A percentile compares a stretch with the other conserved stretches of the same genome.
These are phyloP conservation scores for Echeneis naucrates DNA, from an alignment of 2,797 vertebrate genomes.

Conservation along the genomic window DNA sequence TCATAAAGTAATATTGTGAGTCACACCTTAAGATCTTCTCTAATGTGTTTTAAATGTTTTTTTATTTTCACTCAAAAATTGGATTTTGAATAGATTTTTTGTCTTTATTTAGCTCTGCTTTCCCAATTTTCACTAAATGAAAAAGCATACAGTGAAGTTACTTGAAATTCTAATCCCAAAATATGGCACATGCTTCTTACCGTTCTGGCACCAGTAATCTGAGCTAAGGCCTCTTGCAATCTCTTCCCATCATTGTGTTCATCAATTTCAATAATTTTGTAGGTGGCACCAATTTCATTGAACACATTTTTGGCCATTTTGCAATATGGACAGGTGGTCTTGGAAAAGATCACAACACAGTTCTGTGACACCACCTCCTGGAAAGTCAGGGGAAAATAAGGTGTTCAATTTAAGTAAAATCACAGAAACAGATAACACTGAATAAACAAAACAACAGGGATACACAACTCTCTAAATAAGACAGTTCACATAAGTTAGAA, in stretches of 20 bases:
- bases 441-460: background rate
- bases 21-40: background rate
- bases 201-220: conserved; percentile 92
- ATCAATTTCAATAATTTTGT: conserved; percentile 93
- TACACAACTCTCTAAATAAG: background rate
- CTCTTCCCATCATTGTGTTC: conserved; percentile 87
- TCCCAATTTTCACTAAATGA: background rate
- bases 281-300: conserved; percentile 88
- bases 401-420: background rate
- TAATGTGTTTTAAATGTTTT: background rate
- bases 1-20: background rate
- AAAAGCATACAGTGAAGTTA: conserved; percentile 14
- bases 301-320: conserved; percentile 95
- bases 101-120: background rate
- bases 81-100: background rate
- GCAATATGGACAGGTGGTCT: conserved; percentile 94
- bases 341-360: conserved; percentile 98
- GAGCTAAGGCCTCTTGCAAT: conserved; percentile 89
- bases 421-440: background rate
- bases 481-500: background rate
- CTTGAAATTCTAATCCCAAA: conserved; percentile 1
- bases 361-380: conserved; percentile 92
- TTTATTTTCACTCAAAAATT: background rate
- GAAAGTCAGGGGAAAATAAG: conserved; percentile 27
- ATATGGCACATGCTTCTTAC: conserved; percentile 79